These are phyloP conservation scores for Pycnomerus fuliginosus DNA, from an alignment of 2,888 invertebrate genomes.

Conservation along the genomic window DNA sequence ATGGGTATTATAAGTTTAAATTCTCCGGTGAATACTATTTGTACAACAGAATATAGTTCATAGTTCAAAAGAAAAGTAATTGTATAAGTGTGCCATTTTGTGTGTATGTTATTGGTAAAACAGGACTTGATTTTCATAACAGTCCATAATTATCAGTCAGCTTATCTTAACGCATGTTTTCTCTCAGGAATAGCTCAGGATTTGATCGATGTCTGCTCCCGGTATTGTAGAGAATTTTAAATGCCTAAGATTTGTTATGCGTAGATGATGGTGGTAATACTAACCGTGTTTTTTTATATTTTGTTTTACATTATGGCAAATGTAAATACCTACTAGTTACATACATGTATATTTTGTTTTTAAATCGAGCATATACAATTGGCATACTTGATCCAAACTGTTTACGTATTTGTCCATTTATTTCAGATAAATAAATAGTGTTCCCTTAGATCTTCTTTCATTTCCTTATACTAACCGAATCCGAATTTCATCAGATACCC, in stretches of 20 bases:
- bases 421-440: slow-evolving; percentile 56
- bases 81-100: slow-evolving; percentile 55
- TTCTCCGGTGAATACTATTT: slow-evolving; percentile 54
- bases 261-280: slow-evolving; percentile 37
- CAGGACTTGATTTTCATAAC: slow-evolving; percentile 15
- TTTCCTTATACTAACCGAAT: no score
- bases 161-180: slow-evolving; percentile 38
- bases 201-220: slow-evolving; percentile 18
- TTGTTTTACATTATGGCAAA: slow-evolving; percentile 24
- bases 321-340: slow-evolving; percentile 31
- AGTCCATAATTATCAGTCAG: no score
- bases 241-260: slow-evolving; percentile 33
- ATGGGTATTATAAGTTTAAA: slow-evolving; percentile 45
- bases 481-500: no score
- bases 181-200: slow-evolving; percentile 55
- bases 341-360: slow-evolving; percentile 11
- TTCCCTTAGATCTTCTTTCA: slow-evolving; percentile 53
- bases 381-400: slow-evolving; percentile 49
- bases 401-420: slow-evolving; percentile 47
- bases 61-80: slow-evolving; percentile 36
- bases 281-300: slow-evolving; percentile 27
- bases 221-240: slow-evolving; percentile 18
- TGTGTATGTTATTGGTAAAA: slow-evolving; percentile 43
- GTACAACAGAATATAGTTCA: slow-evolving; percentile 41
- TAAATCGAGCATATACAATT: slow-evolving; percentile 30